These are phyloP conservation scores for Todiramphus saurophagus DNA, from an alignment of 2,113 vertebrate genomes.

Conservation along the genomic window DNA sequence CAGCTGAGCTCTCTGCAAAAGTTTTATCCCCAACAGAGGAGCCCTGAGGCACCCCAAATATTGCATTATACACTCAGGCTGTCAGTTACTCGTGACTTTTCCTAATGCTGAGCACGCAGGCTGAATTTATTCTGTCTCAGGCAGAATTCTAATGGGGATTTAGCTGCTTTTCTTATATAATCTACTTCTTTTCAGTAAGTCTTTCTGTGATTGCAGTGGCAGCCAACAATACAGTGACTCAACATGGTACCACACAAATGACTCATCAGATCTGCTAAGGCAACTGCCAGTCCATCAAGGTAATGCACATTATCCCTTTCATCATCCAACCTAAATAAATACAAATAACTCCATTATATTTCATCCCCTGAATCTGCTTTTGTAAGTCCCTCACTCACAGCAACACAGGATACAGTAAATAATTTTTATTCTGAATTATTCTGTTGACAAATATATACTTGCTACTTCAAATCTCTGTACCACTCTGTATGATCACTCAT, in stretches of 20 bases:
- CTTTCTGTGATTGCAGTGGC: neutral
- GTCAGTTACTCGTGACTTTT: neutral
- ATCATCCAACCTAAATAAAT: neutral
- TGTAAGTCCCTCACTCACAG: neutral
- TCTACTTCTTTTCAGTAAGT: neutral
- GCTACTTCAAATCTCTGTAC: neutral
- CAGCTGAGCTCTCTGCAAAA: neutral
- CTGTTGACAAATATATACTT: neutral
- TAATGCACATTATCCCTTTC: neutral
- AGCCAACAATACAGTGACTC: neutral
- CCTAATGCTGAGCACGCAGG: accelerated
- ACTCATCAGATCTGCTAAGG: neutral
- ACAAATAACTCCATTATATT: neutral
- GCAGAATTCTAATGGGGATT: neutral
- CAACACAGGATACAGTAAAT: neutral
- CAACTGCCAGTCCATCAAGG: neutral
- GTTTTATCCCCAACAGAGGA: neutral
- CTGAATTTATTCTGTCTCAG: neutral
- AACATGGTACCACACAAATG: neutral
- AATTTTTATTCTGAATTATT: neutral
- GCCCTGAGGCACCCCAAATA: neutral
- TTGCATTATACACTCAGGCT: neutral
- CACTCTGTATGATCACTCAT: neutral
- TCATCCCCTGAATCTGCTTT: neutral
- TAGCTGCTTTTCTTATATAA: neutral